These are phyloP conservation scores for Lepus europaeus DNA, from an alignment of 2,113 vertebrate species.

Conservation along the genomic window DNA sequence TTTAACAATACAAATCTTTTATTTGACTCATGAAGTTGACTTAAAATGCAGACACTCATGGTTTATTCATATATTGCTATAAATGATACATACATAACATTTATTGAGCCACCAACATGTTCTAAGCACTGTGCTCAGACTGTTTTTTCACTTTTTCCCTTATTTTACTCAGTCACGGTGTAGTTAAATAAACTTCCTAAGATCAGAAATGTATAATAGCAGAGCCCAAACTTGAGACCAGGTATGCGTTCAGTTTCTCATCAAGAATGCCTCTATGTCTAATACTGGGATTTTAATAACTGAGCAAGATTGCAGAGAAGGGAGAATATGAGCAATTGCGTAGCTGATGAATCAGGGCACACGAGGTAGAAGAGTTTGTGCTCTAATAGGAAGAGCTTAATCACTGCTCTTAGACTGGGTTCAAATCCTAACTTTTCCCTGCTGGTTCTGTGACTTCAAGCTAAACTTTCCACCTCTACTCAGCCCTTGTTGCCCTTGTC, in stretches of 20 bases:
- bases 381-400: neutral
- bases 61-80: neutral
- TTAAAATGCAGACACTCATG: neutral
- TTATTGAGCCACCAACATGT: neutral
- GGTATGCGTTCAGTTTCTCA: neutral
- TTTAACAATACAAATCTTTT: slow-evolving; percentile 8
- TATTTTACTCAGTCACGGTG: neutral
- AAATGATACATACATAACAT: slow-evolving; percentile 31
- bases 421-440: neutral
- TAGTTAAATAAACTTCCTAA: neutral
- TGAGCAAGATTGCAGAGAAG: neutral
- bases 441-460: neutral
- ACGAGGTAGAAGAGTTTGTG: neutral
- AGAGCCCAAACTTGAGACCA: neutral
- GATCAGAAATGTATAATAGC: neutral
- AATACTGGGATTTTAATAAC: neutral
- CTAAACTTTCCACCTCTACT: neutral
- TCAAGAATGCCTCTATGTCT: neutral
- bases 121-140: neutral
- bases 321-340: neutral
- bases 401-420: neutral
- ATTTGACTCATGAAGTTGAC: slow-evolving; percentile 42
- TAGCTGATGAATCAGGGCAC: neutral
- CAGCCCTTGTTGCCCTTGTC: neutral
- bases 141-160: neutral